Base-by-base conservation (phyloP, 2,888 invertebrate species). In the Leptarthrus brevirostris region DNA sequence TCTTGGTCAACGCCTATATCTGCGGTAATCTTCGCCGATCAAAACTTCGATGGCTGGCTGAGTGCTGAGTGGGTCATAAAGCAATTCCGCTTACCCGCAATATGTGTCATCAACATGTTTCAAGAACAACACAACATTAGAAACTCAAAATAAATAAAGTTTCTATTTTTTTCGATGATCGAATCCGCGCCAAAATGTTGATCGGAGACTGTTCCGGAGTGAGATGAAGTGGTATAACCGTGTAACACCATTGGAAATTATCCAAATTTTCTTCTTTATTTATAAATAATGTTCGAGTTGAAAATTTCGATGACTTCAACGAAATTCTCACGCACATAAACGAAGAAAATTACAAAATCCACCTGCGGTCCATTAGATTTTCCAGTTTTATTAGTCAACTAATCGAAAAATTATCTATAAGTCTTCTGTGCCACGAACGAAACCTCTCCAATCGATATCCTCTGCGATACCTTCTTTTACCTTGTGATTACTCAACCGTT, bases 161-260 rank as follows among this genome's bases (percentile, higher is more conserved):
- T 44, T 64, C 64, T 64, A 64, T 64, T 64, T 47, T 24, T 1
- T 44, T 24, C 64, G 64, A 64, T 64, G 64, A 64, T 44, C 64
- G 47, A 34, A 64, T 64, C 20, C 40, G 40, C n/a, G 22, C 20
- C 14, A 18, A 61, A 10, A n/a, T 16, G 18, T 61, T 20, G 18
- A 54, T 26, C 26, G n/a, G n/a, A n/a, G n/a, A n/a, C n/a, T 30
- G 4, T 30, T 30, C 30, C 30, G 30, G 30, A 30, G 30, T 30
- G 30, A 5, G 30, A 30, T 30, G 30, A 6, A 56, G 30, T 16
- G n/a, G 16, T 30, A 14, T 16, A 56, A 26, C 5, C 30, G 26
- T 56, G 36, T 58, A 36, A 34, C 34, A 36, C 16, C 18, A 18
- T 36, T 58, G 34, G 58, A 58, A 36, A 18, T 36, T 49, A 10